Conservation (phyloP, 2,797 vertebrate genomes). For the Oreochromis grahami region DNA sequence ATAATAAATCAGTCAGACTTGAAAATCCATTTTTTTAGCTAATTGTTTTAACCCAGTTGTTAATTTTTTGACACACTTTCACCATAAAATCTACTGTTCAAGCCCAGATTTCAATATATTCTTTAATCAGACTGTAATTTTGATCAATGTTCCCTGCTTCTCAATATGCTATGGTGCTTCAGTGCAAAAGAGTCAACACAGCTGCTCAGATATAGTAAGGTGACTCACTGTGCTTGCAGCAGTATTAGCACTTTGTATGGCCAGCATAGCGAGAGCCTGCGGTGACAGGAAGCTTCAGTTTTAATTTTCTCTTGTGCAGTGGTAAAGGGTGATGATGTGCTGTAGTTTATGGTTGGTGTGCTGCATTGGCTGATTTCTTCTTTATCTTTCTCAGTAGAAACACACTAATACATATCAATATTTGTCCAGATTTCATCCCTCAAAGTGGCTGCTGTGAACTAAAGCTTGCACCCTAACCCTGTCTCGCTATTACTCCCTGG, state of each 20-base stretch:
- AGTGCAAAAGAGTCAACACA: not conserved
- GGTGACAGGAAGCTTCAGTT: not conserved
- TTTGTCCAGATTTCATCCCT: not conserved
- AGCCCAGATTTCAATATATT: not conserved
- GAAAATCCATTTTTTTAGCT: not conserved
- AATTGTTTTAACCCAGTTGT: not conserved
- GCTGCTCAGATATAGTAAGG: not conserved
- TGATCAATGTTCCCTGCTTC: not conserved
- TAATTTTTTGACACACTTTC: not conserved
- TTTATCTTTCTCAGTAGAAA: not conserved
- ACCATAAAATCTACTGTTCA: not conserved
- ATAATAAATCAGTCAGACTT: not conserved
- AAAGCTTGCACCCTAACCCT: not conserved
- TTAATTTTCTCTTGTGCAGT: not conserved
- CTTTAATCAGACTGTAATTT: not conserved
- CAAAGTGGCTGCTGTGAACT: not conserved
- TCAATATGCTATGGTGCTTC: not conserved
- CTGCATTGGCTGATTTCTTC: not conserved
- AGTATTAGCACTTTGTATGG: not conserved
- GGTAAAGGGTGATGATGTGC: too few species aligned
- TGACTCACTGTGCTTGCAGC: not conserved
- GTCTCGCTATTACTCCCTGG: not conserved
- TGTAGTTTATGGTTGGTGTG: not conserved
- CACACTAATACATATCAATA: not conserved
- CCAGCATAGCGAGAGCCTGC: rapidly evolving